Conservation (phyloP, 2,113 vertebrate species). For the Macquaria australasica region DNA sequence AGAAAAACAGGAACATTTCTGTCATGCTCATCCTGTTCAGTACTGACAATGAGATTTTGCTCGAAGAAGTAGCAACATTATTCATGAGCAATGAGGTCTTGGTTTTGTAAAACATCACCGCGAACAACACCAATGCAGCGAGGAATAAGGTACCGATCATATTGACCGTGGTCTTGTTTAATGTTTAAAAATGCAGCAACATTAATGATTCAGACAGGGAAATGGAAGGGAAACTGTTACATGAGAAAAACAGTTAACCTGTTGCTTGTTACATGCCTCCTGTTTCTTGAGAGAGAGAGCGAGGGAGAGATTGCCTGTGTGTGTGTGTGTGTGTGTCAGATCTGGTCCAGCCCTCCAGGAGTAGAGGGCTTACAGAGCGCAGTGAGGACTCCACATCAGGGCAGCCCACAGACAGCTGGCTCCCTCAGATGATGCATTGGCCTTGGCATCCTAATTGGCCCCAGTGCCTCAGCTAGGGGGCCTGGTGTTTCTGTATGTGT, state of each 20-base stretch:
- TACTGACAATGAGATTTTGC: conserved; percentile 34
- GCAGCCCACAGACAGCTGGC: conserved; percentile 77
- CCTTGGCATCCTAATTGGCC: conserved; percentile 80
- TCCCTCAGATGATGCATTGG: conserved; percentile 74
- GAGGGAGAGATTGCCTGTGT: conserved; percentile 36
- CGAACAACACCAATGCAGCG: conserved; percentile 13
- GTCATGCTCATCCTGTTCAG: conserved; percentile 5
- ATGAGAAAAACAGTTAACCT: conserved; percentile 47
- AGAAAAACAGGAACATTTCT: conserved; percentile 33
- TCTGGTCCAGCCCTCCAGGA: conserved; percentile 63
- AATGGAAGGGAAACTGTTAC: conserved; percentile 29
- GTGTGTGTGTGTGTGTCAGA: conserved; percentile 57
- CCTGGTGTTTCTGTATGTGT: conserved; percentile 54
- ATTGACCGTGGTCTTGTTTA: conserved; percentile 8
- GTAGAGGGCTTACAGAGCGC: conserved; percentile 61
- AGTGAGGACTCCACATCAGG: conserved; percentile 72
- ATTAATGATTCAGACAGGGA: conserved; percentile 32
- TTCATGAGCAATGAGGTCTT: conserved; percentile 51
- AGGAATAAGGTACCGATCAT: conserved; percentile 11
- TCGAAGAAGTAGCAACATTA: conserved; percentile 30
- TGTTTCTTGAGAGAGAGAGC: conserved; percentile 5
- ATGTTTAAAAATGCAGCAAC: conserved; percentile 14
- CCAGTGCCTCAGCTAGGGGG: conserved; percentile 65
- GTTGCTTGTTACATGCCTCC: conserved; percentile 54
- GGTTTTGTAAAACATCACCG: conserved; percentile 27